A percentile compares a stretch with the other conserved stretches of the same genome.
These are phyloP conservation scores for Aurelia aurita DNA, from an alignment of 30 jellyfish, hydroid and myxozoan species.

Conservation along the genomic window DNA sequence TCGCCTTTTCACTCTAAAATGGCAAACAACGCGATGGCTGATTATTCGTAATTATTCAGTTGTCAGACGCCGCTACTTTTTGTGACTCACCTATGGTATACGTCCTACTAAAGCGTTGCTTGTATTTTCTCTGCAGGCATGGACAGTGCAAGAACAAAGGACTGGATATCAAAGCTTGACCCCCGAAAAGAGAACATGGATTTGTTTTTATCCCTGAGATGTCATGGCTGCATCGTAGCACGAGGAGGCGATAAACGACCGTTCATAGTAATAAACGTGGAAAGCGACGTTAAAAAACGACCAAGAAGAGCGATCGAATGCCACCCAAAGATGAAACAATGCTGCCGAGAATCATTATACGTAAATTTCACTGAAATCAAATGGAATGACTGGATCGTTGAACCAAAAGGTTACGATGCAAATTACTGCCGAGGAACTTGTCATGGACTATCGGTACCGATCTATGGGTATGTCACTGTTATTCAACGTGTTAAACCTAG, in stretches of 20 bases:
- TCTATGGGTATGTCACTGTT: constrained; percentile 73
- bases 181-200: constrained; percentile 60
- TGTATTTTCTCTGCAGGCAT: constrained; percentile 16
- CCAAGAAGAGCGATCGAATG: constrained; percentile 45
- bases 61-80: too few species aligned
- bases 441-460: constrained; percentile 65
- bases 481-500: constrained; percentile 35
- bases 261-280: constrained; percentile 64
- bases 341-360: constrained; percentile 74
- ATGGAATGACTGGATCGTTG: constrained; percentile 87
- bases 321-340: constrained; percentile 53
- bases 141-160: constrained; percentile 64
- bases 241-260: constrained; percentile 72
- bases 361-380: constrained; percentile 79
- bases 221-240: constrained; percentile 69
- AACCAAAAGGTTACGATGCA: constrained; percentile 78
- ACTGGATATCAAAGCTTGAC: constrained; percentile 58
- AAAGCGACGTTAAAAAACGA: constrained; percentile 48
- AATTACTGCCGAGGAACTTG: constrained; percentile 78
- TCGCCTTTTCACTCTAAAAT: too few species aligned
- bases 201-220: constrained; percentile 39
- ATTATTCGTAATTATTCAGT: too few species aligned
- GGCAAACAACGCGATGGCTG: too few species aligned
- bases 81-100: too few species aligned
- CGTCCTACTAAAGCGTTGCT: too few species aligned